Conservation (phyloP, 1,140 invertebrate genomes). For the Bradynema listronoti region DNA sequence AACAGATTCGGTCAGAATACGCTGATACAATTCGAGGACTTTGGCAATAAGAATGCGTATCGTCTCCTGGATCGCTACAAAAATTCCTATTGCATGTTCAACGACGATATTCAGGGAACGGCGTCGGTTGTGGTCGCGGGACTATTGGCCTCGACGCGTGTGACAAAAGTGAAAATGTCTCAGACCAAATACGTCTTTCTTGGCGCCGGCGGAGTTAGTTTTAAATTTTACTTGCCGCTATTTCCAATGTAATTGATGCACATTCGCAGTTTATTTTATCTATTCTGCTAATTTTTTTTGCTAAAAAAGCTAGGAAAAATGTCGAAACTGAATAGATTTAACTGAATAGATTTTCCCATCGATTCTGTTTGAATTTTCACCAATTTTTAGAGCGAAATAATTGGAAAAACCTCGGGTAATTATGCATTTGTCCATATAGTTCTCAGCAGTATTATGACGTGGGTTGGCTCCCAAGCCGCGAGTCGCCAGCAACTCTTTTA, state of each 20-base stretch:
- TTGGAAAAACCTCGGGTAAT: no score
- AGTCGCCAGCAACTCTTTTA: no score
- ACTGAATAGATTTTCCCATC: no score
- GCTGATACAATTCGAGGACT: constrained; percentile 82
- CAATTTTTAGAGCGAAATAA: no score
- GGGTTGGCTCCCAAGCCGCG: no score
- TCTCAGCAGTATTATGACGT: no score
- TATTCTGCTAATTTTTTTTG: not conserved
- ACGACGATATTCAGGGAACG: constrained; percentile 93
- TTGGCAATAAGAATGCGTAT: constrained; percentile 86
- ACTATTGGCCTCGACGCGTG: constrained; percentile 71
- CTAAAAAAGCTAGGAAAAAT: not conserved
- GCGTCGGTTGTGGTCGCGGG: constrained; percentile 85
- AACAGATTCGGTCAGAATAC: constrained; percentile 26
- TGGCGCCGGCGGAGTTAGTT: constrained; percentile 70
- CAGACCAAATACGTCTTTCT: constrained; percentile 81
- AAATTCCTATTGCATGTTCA: constrained; percentile 82
- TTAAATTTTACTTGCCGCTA: no score
- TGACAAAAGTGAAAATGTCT: constrained; percentile 71
- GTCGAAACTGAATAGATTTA: no score
- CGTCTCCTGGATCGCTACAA: constrained; percentile 79
- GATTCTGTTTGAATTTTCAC: no score
- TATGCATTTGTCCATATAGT: no score
- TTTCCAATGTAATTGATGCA: no score
- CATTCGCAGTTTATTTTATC: no score